Percentiles rank a stretch among this genome's conserved stretches.
Evolutionary conservation across 1,140 invertebrate species (phyloP).

Genomic region (Carposina sasakii): DNA sequence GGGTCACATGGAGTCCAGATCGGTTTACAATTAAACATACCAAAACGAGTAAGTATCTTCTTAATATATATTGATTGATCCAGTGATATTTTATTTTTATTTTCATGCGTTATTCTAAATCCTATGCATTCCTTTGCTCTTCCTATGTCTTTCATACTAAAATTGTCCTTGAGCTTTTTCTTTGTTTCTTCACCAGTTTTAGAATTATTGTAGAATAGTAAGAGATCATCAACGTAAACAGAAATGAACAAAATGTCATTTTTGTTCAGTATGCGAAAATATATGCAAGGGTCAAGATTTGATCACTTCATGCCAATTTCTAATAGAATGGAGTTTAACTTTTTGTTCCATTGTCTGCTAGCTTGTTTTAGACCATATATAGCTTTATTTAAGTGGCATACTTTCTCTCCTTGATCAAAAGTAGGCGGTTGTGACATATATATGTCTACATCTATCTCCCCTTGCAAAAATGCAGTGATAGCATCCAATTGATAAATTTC

Average conservation of each 20-base stretch:
- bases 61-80: slow-evolving; percentile 12
- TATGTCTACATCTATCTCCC: slow-evolving; percentile 49
- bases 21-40: slow-evolving; percentile 12
- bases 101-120: slow-evolving; percentile 2
- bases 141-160: slow-evolving; percentile 14
- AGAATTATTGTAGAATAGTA: slow-evolving; percentile 16
- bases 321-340: slow-evolving; percentile 20
- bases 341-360: slow-evolving; percentile 30
- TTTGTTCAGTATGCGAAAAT: slow-evolving; percentile 14
- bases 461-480: slow-evolving; percentile 38
- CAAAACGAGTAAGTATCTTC: slow-evolving; percentile 5
- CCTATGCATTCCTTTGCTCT: slow-evolving; percentile 7
- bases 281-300: slow-evolving; percentile 28
- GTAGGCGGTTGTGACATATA: slow-evolving; percentile 43
- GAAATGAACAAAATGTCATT: slow-evolving; percentile 15
- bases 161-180: slow-evolving; percentile 8
- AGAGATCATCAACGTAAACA: slow-evolving; percentile 31
- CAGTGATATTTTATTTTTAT: background rate
- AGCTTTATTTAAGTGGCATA: slow-evolving; percentile 27
- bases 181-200: background rate
- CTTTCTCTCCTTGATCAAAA: slow-evolving; percentile 17
- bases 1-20: slow-evolving; percentile 7
- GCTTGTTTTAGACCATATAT: slow-evolving; percentile 56
- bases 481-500: slow-evolving; percentile 47
- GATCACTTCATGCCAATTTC: slow-evolving; percentile 21